phyloP scores from a whole-genome alignment of 2,113 vertebrate genomes.

The Butorides virescens region DNA sequence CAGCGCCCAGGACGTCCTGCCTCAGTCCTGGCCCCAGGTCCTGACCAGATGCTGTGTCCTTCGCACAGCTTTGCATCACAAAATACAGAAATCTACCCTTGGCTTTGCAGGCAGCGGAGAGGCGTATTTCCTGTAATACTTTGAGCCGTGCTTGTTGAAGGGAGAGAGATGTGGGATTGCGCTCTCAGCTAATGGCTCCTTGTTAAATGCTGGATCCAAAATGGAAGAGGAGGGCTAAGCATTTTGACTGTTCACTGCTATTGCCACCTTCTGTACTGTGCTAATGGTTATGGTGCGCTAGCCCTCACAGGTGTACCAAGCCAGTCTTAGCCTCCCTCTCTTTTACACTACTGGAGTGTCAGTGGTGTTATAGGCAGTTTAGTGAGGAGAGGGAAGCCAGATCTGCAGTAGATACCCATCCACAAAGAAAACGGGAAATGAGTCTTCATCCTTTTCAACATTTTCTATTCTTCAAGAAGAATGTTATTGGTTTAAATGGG shows the following conservation, averaged over 20 bases:
- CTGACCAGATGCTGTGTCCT: neutral
- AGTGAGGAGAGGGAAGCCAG: neutral
- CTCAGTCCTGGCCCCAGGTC: neutral
- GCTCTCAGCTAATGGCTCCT: neutral
- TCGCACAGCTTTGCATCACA: neutral
- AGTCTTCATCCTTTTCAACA: neutral
- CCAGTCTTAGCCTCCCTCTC: neutral
- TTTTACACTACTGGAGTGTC: neutral
- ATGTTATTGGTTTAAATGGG: neutral
- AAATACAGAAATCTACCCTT: neutral
- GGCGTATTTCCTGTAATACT: neutral
- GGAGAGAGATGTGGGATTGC: neutral
- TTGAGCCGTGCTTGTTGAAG: neutral
- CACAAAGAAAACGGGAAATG: neutral
- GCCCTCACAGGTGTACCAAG: neutral
- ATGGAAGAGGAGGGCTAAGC: neutral
- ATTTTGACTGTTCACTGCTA: neutral
- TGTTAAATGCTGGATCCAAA: neutral
- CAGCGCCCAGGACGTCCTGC: neutral
- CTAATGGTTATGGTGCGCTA: neutral
- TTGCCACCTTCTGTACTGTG: neutral
- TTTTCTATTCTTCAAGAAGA: neutral
- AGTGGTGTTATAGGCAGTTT: neutral
- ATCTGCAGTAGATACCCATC: neutral
- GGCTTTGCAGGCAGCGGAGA: rapidly evolving